These are phyloP conservation scores for Tanytarsus gracilentus DNA, from an alignment of 2,888 invertebrate genomes.

Conservation along the genomic window DNA sequence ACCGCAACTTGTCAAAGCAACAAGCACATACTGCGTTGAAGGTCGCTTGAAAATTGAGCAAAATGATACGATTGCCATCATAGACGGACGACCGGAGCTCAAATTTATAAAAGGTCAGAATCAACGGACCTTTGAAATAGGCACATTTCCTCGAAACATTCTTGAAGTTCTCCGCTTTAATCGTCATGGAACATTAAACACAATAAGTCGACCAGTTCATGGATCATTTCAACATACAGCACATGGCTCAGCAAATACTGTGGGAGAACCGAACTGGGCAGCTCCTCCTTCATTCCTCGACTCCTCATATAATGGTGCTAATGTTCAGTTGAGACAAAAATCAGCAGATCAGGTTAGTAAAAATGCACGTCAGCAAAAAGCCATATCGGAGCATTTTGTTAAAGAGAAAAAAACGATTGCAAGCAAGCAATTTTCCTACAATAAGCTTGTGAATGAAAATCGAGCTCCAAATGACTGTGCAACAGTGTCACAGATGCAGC, in stretches of 20 bases:
- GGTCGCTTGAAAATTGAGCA: constrained; percentile 69
- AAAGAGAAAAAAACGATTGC: constrained; percentile 41
- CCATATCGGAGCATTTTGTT: constrained; percentile 37
- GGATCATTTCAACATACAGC: constrained; percentile 79
- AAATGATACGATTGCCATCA: constrained; percentile 77
- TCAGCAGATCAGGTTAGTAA: neutral
- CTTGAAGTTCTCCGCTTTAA: constrained; percentile 28
- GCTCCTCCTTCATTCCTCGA: constrained; percentile 73
- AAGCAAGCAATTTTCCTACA: constrained; percentile 72
- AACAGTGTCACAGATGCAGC: constrained; percentile 31
- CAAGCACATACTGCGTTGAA: constrained; percentile 56
- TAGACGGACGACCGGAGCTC: constrained; percentile 79
- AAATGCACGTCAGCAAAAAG: constrained; percentile 31
- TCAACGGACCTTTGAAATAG: constrained; percentile 78
- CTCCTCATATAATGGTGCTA: constrained; percentile 54
- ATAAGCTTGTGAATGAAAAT: constrained; percentile 67
- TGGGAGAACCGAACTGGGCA: constrained; percentile 73
- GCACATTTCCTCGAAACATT: constrained; percentile 59
- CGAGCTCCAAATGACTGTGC: constrained; percentile 32
- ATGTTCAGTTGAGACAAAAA: constrained; percentile 34
- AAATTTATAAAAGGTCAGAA: constrained; percentile 97
- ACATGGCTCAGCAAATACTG: constrained; percentile 59
- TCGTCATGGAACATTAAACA: constrained; percentile 21
- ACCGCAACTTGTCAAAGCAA: constrained; percentile 59
- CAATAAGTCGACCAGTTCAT: constrained; percentile 65